Base-by-base conservation (phyloP, 2,888 invertebrate species). In the Rotaria macrura region DNA sequence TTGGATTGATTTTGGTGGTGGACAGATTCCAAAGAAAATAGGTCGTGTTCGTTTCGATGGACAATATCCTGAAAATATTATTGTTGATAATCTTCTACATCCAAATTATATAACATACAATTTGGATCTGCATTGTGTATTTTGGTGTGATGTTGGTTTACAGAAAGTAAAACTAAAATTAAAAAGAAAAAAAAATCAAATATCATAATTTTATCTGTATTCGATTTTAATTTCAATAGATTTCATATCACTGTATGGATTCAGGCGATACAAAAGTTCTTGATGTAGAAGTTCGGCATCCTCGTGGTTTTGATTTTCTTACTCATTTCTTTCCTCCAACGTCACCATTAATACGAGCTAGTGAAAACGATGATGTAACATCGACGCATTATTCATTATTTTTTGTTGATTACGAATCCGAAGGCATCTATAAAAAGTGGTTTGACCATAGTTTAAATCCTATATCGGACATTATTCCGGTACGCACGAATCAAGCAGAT, bases 1-100 rank as follows among this genome's bases (percentile, higher is more conserved):
- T 92, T 99, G 98, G 98, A 93, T 96, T 20, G 99, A 99, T 89
- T 95, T 95, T 88, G 98, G 98, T 20, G 96, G 96, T 17, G 95
- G 84, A 72, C 88, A 95, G 3, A 95, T 96, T 0, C 95, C 95
- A 0, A 93, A 94, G 0, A 97, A 97, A 91, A 94, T 98, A 52
- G 94, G 90, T 12, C 89, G 90, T 38, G 95, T 95, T 0, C 95
- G 95, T 89, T 96, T 99, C 95, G 96, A 97, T 90, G 98, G 99
- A 0, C 93, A 93, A 25, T 94, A 94, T 88, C 92, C 96, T 0
- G 90, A 93, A 0, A 93, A 95, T 7, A 91, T 97, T 0, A 92
- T 94, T 0, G 89, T 89, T 87, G 93, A 94, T 85, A 92, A 93
- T 20, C 88, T 90, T 87, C 89, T 88, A 85, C 89, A 93, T 87